phyloP scores from a whole-genome alignment of 2,797 vertebrate genomes.

The Gobio occitaniae region DNA sequence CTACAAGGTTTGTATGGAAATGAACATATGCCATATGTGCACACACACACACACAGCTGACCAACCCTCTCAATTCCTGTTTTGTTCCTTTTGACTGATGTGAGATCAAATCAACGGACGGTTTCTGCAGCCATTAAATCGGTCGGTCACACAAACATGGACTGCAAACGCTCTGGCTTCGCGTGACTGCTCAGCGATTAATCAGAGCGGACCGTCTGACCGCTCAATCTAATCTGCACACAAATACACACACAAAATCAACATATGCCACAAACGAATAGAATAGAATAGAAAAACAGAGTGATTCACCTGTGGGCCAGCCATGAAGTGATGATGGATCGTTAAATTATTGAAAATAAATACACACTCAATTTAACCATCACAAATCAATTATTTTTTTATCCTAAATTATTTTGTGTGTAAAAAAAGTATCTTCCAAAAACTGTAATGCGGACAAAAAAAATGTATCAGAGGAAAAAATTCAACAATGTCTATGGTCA shows the following conservation, averaged over 20 bases:
- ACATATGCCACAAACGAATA: not conserved
- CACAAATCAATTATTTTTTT: not conserved
- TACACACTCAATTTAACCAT: not conserved
- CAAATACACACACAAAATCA: conserved; percentile 25
- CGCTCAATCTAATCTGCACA: conserved; percentile 32
- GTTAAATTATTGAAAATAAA: not conserved
- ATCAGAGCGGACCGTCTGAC: conserved; percentile 16
- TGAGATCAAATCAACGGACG: conserved; percentile 10
- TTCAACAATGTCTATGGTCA: not conserved
- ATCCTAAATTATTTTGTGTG: not conserved
- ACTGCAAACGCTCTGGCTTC: conserved; percentile 13
- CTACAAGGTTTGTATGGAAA: conserved; percentile 29
- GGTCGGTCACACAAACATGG: conserved; percentile 29
- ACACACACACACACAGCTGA: not conserved
- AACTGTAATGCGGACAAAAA: not conserved
- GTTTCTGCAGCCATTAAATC: conserved; percentile 24
- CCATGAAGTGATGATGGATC: not conserved
- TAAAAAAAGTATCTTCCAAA: not conserved
- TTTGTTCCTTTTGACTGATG: conserved; percentile 37
- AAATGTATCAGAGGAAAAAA: not conserved
- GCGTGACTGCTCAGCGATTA: conserved; percentile 34
- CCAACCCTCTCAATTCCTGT: not conserved
- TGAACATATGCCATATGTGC: not conserved
- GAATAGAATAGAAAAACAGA: not conserved
- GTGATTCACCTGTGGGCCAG: not conserved